phyloP scores from a whole-genome alignment of 2,888 invertebrate genomes.

The Ophonus ardosiacus region DNA sequence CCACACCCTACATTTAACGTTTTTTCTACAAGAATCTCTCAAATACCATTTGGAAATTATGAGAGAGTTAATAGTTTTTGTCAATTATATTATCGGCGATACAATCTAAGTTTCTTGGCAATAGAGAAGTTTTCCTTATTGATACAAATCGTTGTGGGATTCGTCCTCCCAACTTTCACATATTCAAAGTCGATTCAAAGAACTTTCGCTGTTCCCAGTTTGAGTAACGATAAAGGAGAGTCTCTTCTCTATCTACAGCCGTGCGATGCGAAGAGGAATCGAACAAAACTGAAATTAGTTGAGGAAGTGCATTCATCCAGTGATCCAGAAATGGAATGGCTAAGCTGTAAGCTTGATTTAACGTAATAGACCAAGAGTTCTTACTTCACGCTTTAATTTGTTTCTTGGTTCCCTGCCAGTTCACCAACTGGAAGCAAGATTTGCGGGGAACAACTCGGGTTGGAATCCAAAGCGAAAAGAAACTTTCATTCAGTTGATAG shows the following conservation, averaged over 20 bases:
- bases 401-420: constrained; percentile 47
- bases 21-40: no score
- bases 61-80: not conserved
- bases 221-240: constrained; percentile 22
- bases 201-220: constrained; percentile 7
- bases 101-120: not conserved
- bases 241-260: not conserved
- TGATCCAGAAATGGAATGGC: constrained; percentile 51
- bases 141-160: not conserved
- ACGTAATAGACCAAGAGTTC: constrained; percentile 42
- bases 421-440: constrained; percentile 5
- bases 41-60: no score
- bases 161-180: constrained; percentile 17
- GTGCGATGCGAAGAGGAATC: constrained; percentile 44
- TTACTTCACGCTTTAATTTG: constrained; percentile 46
- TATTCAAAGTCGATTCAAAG: constrained; percentile 37
- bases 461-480: not conserved
- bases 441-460: not conserved
- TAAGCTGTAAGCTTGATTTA: constrained; percentile 42
- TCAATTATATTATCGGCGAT: not conserved
- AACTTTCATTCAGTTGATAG: not conserved
- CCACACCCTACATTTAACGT: no score
- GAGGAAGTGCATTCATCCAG: constrained; percentile 57
- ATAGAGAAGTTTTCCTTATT: not conserved
- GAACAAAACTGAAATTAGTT: constrained; percentile 63